Percentiles rank a stretch among this genome's conserved stretches.
Evolutionary conservation across 2,113 vertebrate genomes (phyloP).

Genomic region (Microtus ochrogaster): DNA sequence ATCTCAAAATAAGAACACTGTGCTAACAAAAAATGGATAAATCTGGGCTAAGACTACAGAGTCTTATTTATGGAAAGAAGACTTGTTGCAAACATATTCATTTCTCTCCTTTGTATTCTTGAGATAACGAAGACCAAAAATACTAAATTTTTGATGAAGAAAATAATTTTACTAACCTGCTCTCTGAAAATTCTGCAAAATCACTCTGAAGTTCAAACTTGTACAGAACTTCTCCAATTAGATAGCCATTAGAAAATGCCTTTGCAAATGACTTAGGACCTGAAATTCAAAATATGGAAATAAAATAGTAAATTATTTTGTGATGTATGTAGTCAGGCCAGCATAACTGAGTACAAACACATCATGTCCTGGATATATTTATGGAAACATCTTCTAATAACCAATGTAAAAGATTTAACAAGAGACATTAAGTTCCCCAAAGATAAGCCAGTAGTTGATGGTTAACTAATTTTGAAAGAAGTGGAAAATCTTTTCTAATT

Average conservation of each 20-base stretch:
- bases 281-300: constrained; percentile 78
- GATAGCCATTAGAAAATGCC: constrained; percentile 94
- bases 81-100: not conserved
- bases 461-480: constrained; percentile 28
- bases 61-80: not conserved
- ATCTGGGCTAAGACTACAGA: not conserved
- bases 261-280: constrained; percentile 90
- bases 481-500: not conserved
- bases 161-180: constrained; percentile 89
- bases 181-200: constrained; percentile 92
- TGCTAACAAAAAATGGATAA: not conserved
- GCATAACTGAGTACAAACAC: not conserved
- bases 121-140: not conserved
- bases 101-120: not conserved
- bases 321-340: not conserved
- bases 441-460: not conserved
- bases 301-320: constrained; percentile 1
- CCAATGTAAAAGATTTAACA: not conserved
- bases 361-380: constrained; percentile 41
- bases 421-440: not conserved
- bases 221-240: constrained; percentile 94
- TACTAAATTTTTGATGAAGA: not conserved
- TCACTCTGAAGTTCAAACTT: constrained; percentile 94
- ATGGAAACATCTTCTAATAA: constrained; percentile 31
- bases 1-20: not conserved